Base-by-base conservation (phyloP, 2,113 vertebrate species). In the Eolophus roseicapilla region DNA sequence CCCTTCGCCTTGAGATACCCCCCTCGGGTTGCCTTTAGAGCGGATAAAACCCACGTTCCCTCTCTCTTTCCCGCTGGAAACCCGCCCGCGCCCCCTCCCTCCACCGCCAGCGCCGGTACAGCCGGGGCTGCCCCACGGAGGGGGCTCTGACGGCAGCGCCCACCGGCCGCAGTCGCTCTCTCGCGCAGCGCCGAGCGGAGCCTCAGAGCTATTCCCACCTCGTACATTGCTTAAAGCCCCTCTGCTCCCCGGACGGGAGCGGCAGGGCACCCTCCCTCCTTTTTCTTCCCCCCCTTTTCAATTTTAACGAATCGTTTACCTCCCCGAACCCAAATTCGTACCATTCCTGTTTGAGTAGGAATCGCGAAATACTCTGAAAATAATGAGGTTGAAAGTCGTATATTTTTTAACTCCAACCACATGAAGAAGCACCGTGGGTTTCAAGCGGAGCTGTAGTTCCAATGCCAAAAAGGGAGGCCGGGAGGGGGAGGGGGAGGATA, bases 401-500 rank as follows among this genome's bases (percentile, higher is more conserved):
- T 91, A 68, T 92, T 94, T 97, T 97, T 86, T 14, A 96, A 82
- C 92, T 96, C 92, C 86, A 52, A 92, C 63, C 39, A 92, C 95
- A 88, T 82, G 92, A 97, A 97, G 96, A 98, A 95, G 67, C 69
- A 83, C 85, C 78, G 47, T 92, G 97, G 87, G 81, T 94, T 97
- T 97, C 92, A 89, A 96, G 94, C 11, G 70, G 97, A 95, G 94
- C 93, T 97, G 90, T 96, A 96, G 95, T 96, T 97, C 93, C 96
- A 93, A 97, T 96, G 97, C 98, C 97, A 97, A 98, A 98, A 97
- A 95, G 68, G 23, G 79, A 93, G 82, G 35, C 49, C 6, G 20
- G 83, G 70, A 13, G 65, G 46, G 20, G 83, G 70, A 13, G 65
- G 47, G 60, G 37, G 44, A 60, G 35, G 47, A 81, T 37, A 97